Base-by-base conservation (phyloP, 37 sponge, comb jelly and placozoan species). In the Cliona cf. orientalis region DNA sequence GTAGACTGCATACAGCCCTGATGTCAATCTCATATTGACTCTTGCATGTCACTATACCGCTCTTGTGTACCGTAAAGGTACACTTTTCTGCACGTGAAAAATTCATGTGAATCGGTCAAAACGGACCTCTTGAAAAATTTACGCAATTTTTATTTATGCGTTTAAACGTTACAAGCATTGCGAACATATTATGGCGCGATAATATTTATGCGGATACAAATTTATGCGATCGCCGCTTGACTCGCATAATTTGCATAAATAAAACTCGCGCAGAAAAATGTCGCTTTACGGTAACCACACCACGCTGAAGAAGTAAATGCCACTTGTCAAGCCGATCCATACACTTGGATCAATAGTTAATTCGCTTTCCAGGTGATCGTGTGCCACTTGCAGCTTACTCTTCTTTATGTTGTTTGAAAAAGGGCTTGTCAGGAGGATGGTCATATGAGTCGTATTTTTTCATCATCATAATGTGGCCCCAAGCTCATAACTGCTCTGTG, bases 1-100 rank as follows among this genome's bases (percentile, higher is more conserved):
- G n/a, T n/a, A n/a, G n/a, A n/a, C n/a, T n/a, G n/a, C 86, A 60
- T 86, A 86, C 37, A 71, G 73, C 29, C 86, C 86, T 42, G 79
- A 86, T 42, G 46, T 78, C 19, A 78, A 77, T 61, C 86, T 79
- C 7, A 71, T 78, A 83, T 83, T 37, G 84, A 46, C 3, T 74
- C 67, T 57, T 74, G 53, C 25, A 64, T 22, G 2, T 83, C 75
- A 3, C 46, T 34, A 29, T 83, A 83, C 28, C 74, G 75, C 4
- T 83, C 84, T 3, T 2, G 56, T 3, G 84, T 33, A n/a, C n/a
- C n/a, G n/a, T n/a, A n/a, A n/a, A n/a, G n/a, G n/a, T n/a, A n/a
- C n/a, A n/a, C n/a, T n/a, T n/a, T n/a, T n/a, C n/a, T n/a, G n/a
- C n/a, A n/a, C n/a, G n/a, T n/a, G n/a, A n/a, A n/a, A n/a, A n/a